A percentile compares a stretch with the other conserved stretches of the same genome.
phyloP scores from a whole-genome alignment of 2,797 vertebrate species.

The Pseudopleuronectes americanus region DNA sequence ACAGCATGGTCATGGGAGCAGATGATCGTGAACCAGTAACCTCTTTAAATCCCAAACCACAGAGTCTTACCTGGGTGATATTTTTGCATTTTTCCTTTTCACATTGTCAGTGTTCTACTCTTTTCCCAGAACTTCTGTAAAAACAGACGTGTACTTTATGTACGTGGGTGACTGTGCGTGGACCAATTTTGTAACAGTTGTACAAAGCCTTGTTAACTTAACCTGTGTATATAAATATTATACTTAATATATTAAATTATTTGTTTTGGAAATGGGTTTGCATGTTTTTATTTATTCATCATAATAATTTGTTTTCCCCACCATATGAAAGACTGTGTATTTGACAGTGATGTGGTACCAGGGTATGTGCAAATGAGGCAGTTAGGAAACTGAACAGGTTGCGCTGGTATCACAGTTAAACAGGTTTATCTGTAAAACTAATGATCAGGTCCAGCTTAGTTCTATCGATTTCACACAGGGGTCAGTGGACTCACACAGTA shows the following conservation, averaged over 20 bases:
- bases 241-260: conserved; percentile 84
- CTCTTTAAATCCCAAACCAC: conserved; percentile 33
- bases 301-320: too few relatives aligned
- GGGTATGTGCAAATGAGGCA: too few relatives aligned
- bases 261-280: conserved; percentile 70
- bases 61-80: conserved; percentile 50
- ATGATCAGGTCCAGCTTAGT: too few relatives aligned
- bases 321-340: too few relatives aligned
- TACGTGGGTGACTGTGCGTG: conserved; percentile 66
- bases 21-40: conserved; percentile 15
- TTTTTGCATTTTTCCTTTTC: conserved; percentile 35
- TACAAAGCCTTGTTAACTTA: conserved; percentile 84
- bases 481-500: too few relatives aligned
- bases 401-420: too few relatives aligned
- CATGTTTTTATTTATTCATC: not conserved
- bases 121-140: conserved; percentile 9
- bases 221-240: conserved; percentile 80
- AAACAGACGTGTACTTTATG: conserved; percentile 57
- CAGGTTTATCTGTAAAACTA: too few relatives aligned
- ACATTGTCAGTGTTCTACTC: conserved; percentile 23
- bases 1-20: conserved; percentile 18
- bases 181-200: conserved; percentile 84
- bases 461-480: too few relatives aligned
- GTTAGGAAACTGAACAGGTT: too few relatives aligned
- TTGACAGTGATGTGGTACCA: too few relatives aligned